Evolutionary conservation across 2,888 invertebrate species (phyloP).

Genomic region (Lydus trimaculatus): DNA sequence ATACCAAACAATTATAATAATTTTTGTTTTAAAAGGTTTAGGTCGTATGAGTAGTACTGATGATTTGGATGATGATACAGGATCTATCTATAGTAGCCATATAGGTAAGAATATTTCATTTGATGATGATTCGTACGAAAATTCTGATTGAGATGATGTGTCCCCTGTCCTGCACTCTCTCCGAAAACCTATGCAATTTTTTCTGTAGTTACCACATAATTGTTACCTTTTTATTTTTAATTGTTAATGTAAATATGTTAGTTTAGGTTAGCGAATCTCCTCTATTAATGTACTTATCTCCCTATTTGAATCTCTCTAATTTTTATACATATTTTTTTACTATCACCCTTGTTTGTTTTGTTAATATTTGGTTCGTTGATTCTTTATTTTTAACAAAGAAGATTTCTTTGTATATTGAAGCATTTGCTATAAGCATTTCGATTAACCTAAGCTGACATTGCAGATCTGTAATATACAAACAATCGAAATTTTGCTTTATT

Average conservation of each 20-base stretch:
- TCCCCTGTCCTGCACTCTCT: neutral
- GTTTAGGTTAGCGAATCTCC: conserved; percentile 34
- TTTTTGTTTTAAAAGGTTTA: conserved; percentile 53
- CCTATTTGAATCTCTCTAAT: conserved; percentile 2
- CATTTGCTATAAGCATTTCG: conserved; percentile 16
- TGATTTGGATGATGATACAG: conserved; percentile 81
- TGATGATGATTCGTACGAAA: conserved; percentile 61
- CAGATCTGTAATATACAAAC: conserved; percentile 14
- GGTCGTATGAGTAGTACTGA: conserved; percentile 87
- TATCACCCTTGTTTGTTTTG: neutral
- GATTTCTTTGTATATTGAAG: neutral
- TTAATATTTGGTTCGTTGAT: conserved; percentile 29
- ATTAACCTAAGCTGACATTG: conserved; percentile 35
- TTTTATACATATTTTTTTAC: neutral
- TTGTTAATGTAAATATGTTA: conserved; percentile 30
- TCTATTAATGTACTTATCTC: conserved; percentile 11
- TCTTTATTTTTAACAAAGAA: too few species aligned
- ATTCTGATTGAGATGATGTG: conserved; percentile 58
- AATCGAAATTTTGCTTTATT: conserved; percentile 28
- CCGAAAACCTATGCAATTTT: conserved; percentile 6
- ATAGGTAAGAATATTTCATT: conserved; percentile 69
- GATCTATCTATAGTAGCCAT: conserved; percentile 73
- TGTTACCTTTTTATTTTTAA: conserved; percentile 5
- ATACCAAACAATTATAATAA: conserved; percentile 11
- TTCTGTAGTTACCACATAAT: conserved; percentile 16